phyloP scores from a whole-genome alignment of 1,140 invertebrate genomes.

The Drosophila triauraria region DNA sequence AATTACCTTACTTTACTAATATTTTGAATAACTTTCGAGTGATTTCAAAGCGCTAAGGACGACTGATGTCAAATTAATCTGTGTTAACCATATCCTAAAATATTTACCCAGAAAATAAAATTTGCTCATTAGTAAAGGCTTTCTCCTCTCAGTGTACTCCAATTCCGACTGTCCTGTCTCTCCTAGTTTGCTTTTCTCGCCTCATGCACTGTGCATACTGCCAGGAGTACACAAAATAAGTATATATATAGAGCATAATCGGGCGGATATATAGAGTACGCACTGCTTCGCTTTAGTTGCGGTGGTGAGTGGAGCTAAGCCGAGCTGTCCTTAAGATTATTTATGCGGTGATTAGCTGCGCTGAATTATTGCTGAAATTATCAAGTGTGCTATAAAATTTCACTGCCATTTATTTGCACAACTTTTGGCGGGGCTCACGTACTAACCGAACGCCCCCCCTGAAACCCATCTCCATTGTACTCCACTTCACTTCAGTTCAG shows the following conservation, averaged over 20 bases:
- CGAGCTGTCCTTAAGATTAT: slow-evolving; percentile 73
- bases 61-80: not conserved
- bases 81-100: not conserved
- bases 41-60: not conserved
- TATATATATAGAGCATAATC: slow-evolving; percentile 26
- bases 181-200: slow-evolving; percentile 36
- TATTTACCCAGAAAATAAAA: too few species aligned
- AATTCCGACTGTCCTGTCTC: slow-evolving; percentile 4
- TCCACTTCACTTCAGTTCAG: slow-evolving; percentile 14
- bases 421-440: slow-evolving; percentile 66
- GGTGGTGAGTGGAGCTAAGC: slow-evolving; percentile 30
- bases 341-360: slow-evolving; percentile 80
- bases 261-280: slow-evolving; percentile 28
- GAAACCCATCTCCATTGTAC: slow-evolving; percentile 4
- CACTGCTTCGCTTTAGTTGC: slow-evolving; percentile 16
- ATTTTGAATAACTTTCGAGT: not conserved
- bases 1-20: not conserved
- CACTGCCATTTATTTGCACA: slow-evolving; percentile 72
- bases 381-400: slow-evolving; percentile 83
- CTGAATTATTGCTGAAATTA: slow-evolving; percentile 82
- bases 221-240: slow-evolving; percentile 22
- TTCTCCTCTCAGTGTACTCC: not conserved
- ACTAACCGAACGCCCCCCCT: slow-evolving; percentile 26
- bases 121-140: too few species aligned
- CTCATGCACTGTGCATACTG: slow-evolving; percentile 49